Percentiles rank a stretch among this genome's conserved stretches.
phyloP scores from a whole-genome alignment of 1,140 invertebrate species.

The Macrosteles quadrilineatus region DNA sequence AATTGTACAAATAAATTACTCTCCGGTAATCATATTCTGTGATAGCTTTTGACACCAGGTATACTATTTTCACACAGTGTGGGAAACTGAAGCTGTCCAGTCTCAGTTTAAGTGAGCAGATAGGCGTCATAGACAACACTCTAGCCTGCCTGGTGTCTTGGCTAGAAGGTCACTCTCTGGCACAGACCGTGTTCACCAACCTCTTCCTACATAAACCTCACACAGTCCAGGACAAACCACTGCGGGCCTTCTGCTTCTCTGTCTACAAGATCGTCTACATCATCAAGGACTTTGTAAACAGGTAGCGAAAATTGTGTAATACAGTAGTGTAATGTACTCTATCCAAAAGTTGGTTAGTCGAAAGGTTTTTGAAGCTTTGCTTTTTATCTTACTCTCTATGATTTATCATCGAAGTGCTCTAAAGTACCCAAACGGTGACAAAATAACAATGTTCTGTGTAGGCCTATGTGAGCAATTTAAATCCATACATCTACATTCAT shows the following conservation, averaged over 20 bases:
- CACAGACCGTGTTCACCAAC: slow-evolving; percentile 97
- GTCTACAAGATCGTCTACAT: slow-evolving; percentile 90
- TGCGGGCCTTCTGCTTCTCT: slow-evolving; percentile 85
- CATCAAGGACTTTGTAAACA: slow-evolving; percentile 86
- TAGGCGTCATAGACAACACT: slow-evolving; percentile 92
- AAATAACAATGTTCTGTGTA: too few species aligned
- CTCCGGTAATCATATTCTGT: too few species aligned
- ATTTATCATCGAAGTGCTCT: too few species aligned
- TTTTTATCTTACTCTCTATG: not conserved
- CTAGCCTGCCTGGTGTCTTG: slow-evolving; percentile 91
- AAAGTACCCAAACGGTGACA: too few species aligned
- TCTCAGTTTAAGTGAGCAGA: slow-evolving; percentile 68
- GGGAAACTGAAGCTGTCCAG: slow-evolving; percentile 79
- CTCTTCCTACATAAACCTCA: slow-evolving; percentile 92
- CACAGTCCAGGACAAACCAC: slow-evolving; percentile 76
- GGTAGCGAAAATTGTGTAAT: slow-evolving; percentile 58
- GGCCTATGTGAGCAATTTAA: too few species aligned
- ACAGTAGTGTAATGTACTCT: too few species aligned
- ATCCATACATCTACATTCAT: too few species aligned
- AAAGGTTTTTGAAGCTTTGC: not conserved
- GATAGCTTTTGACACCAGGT: too few species aligned
- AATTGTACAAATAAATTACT: too few species aligned
- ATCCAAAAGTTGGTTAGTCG: not conserved
- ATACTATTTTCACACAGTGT: too few species aligned
- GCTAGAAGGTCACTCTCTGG: slow-evolving; percentile 93